Conservation (phyloP, 2,888 invertebrate species). For the Candidula unifasciata region DNA sequence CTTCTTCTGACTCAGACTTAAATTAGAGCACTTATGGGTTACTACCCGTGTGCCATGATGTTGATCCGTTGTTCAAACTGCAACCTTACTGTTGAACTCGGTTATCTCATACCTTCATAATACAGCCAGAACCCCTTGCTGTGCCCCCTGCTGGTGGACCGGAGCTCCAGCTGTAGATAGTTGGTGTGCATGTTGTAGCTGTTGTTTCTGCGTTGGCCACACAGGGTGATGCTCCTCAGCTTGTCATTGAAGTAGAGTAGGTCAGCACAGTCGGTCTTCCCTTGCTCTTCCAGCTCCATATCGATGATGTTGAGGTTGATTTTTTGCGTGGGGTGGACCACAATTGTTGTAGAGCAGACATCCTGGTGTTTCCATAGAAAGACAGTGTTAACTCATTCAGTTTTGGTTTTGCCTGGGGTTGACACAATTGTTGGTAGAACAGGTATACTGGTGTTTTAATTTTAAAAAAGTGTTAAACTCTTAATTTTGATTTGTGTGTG, state of each 20-base stretch:
- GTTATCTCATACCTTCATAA: conserved; percentile 69
- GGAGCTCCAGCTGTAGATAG: conserved; percentile 64
- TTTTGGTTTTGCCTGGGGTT: too few species aligned
- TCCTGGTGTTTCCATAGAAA: conserved; percentile 12
- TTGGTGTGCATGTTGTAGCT: conserved; percentile 60
- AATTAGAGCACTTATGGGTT: too few species aligned
- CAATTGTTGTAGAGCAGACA: conserved; percentile 64
- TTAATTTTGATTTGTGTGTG: too few species aligned
- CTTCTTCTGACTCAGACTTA: too few species aligned
- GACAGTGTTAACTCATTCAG: too few species aligned
- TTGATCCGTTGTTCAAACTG: too few species aligned
- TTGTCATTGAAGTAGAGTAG: conserved; percentile 69
- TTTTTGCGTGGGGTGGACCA: conserved; percentile 60
- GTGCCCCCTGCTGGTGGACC: conserved; percentile 60
- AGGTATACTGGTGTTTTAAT: too few species aligned
- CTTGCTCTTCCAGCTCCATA: conserved; percentile 67
- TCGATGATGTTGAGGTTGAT: conserved; percentile 70
- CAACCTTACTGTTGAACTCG: too few species aligned
- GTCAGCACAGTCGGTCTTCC: conserved; percentile 68
- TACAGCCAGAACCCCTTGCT: conserved; percentile 75
- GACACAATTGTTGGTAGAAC: too few species aligned
- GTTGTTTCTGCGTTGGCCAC: conserved; percentile 68
- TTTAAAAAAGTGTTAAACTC: too few species aligned
- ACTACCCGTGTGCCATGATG: too few species aligned
- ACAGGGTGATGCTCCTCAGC: conserved; percentile 68